Base-by-base conservation (phyloP, 2,797 vertebrate species). In the Crypturellus tataupa region DNA sequence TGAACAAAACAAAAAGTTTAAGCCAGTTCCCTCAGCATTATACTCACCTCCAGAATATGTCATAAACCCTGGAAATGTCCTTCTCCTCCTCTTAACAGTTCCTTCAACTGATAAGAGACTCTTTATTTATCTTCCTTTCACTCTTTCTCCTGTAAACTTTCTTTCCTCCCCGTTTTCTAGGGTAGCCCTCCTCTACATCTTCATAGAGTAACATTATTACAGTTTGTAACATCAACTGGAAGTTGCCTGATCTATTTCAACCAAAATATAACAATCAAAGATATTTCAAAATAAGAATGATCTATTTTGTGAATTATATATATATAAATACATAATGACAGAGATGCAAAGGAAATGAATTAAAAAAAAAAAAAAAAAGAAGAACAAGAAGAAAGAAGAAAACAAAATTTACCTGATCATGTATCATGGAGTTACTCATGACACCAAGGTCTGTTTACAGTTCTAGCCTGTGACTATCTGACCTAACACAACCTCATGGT, bases 401-500 rank as follows among this genome's bases (percentile, higher is more conserved):
- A 0, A 12, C 16, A 79, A 62, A 46, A 3, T 9, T 68, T 60
- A 64, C 16, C 12, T 68, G 37, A 75, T 59, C 17, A 78, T 1
- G 11, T 25, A 27, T 17, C 53, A 12, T 16, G 16, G 18, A 19
- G 11, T 23, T 25, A 64, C 23, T 64, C 18, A 53, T 42, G 27
- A 51, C 9, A 27, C n/a, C 25, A 56, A 42, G n/a, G 4, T 62
- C 8, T 68, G 15, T 20, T 78, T 51, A 40, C 3, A 29, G 17
- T 42, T 69, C 80, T 21, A 91, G 31, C 6, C 7, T 39, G 10
- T 33, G 29, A 73, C 31, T 18, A 67, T 42, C 0, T 83, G 64
- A 63, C n/a, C 19, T 49, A 29, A 23, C 62, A 35, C 9, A 11
- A 4, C 0, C 0, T 7, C 29, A 31, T 14, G 10, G 11, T 68